Conservation (phyloP, 2,888 invertebrate genomes). For the Peribatodes rhomboidaria region DNA sequence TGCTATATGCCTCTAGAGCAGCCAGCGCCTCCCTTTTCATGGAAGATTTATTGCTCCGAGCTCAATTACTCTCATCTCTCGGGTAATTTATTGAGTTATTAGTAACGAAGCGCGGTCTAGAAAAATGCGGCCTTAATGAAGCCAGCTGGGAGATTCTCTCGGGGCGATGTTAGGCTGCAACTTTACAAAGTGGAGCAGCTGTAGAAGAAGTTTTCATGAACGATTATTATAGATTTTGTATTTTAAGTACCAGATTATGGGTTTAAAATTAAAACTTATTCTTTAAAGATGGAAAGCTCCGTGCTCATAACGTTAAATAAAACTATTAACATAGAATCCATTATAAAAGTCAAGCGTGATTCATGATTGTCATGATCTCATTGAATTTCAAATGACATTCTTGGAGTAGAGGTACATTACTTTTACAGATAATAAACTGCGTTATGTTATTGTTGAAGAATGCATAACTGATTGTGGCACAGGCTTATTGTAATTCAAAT, state of each 20-base stretch:
- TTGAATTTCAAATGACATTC: slow-evolving; percentile 42
- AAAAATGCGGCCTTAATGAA: neutral
- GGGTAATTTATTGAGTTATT: neutral
- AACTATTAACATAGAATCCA: too few species aligned
- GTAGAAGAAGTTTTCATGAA: neutral
- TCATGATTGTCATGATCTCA: slow-evolving; percentile 31
- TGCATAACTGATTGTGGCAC: neutral
- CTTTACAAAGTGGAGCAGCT: neutral
- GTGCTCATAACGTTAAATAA: too few species aligned
- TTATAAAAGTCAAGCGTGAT: slow-evolving; percentile 14
- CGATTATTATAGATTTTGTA: neutral
- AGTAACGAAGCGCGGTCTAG: neutral
- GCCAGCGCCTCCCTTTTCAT: neutral
- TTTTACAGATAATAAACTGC: neutral
- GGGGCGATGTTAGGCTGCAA: slow-evolving; percentile 8
- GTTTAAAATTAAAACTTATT: too few species aligned
- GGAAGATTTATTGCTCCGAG: slow-evolving; percentile 23
- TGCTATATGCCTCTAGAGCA: slow-evolving; percentile 11
- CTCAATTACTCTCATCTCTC: slow-evolving; percentile 2
- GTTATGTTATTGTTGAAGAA: neutral
- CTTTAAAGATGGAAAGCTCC: neutral
- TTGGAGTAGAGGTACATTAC: neutral
- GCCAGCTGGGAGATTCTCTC: neutral
- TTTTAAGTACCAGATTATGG: too few species aligned
- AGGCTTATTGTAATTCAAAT: slow-evolving; percentile 7